A percentile compares a stretch with the other conserved stretches of the same genome.
Evolutionary conservation across 2,888 invertebrate species (phyloP).

Genomic region (Thyatira batis): DNA sequence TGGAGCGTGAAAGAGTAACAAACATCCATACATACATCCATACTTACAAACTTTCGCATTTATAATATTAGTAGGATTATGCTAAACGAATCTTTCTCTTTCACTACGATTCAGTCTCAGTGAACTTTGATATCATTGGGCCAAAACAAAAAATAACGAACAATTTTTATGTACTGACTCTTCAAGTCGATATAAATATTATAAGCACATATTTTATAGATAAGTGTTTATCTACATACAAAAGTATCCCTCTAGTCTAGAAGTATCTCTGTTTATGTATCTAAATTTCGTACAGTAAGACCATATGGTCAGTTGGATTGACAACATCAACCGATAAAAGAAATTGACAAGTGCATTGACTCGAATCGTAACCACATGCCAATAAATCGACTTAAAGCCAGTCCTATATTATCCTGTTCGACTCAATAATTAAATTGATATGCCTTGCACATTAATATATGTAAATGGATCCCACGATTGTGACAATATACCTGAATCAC

Average conservation of each 20-base stretch:
- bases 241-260: no score
- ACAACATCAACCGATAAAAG: constrained; percentile 32
- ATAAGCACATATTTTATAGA: no score
- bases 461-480: not conserved
- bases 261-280: no score
- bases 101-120: not conserved
- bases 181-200: no score
- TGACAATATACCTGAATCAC: not conserved
- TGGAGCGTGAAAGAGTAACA: no score
- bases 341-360: constrained; percentile 9
- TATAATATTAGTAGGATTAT: no score
- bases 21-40: no score
- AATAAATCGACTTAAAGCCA: not conserved
- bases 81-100: not conserved
- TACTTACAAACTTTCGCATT: no score
- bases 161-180: no score
- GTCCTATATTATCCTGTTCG: not conserved
- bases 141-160: no score
- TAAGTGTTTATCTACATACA: no score
- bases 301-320: constrained; percentile 15
- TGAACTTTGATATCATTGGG: no score
- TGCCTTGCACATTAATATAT: not conserved
- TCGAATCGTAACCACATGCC: not conserved
- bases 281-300: constrained; percentile 22
- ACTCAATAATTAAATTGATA: not conserved